These are phyloP conservation scores for Zingel zingel DNA, from an alignment of 2,113 vertebrate genomes.

Conservation along the genomic window DNA sequence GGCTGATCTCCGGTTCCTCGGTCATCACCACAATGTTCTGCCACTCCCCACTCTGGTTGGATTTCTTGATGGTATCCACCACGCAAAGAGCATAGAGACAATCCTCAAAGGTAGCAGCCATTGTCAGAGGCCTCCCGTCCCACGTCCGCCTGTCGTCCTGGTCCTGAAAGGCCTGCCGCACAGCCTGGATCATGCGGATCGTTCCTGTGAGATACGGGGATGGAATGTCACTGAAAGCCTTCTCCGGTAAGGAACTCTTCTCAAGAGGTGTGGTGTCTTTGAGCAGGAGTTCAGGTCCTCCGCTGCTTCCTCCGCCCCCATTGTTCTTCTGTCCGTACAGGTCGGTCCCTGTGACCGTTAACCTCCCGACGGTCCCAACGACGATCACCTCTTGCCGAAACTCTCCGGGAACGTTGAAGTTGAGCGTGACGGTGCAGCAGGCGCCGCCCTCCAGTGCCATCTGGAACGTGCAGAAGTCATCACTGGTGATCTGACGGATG, in stretches of 20 bases:
- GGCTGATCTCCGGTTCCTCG: slow-evolving; percentile 95
- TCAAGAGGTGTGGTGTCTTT: slow-evolving; percentile 92
- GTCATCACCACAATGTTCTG: slow-evolving; percentile 98
- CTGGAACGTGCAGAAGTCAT: slow-evolving; percentile 99
- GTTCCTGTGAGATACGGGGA: slow-evolving; percentile 95
- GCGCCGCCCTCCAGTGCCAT: slow-evolving; percentile 96
- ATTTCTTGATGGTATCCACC: slow-evolving; percentile 98
- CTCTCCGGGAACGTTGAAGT: slow-evolving; percentile 97
- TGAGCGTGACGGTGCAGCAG: slow-evolving; percentile 97
- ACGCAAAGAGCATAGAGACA: slow-evolving; percentile 97
- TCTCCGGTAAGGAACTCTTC: slow-evolving; percentile 92
- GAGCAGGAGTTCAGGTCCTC: slow-evolving; percentile 90
- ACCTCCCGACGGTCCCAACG: slow-evolving; percentile 90
- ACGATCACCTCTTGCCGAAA: slow-evolving; percentile 96
- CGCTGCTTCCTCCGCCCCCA: slow-evolving; percentile 75
- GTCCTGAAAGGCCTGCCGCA: slow-evolving; percentile 95
- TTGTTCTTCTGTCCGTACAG: slow-evolving; percentile 95
- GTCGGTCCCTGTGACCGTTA: slow-evolving; percentile 91
- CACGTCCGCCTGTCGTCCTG: slow-evolving; percentile 97
- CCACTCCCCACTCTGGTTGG: slow-evolving; percentile 97
- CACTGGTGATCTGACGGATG: slow-evolving; percentile 98
- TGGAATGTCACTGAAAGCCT: slow-evolving; percentile 97
- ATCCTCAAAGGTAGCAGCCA: slow-evolving; percentile 99
- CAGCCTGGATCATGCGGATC: slow-evolving; percentile 97
- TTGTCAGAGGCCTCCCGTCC: slow-evolving; percentile 95